phyloP scores from a whole-genome alignment of 2,113 vertebrate species.

The Centrocercus urophasianus region DNA sequence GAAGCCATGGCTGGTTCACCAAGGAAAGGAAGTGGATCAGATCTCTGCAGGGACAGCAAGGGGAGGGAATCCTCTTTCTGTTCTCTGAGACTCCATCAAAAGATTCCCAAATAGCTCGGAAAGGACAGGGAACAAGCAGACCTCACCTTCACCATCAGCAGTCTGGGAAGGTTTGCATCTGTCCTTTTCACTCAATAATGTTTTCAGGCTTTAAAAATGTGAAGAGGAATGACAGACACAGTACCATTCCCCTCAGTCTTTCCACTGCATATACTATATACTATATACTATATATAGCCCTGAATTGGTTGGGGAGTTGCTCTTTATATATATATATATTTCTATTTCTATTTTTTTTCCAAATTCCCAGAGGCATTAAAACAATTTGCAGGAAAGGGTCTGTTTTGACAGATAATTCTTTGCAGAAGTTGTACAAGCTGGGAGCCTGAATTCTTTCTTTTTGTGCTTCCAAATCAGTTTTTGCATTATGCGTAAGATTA shows the following conservation, averaged over 20 bases:
- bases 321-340: not conserved
- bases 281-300: not conserved
- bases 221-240: not conserved
- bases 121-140: not conserved
- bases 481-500: not conserved
- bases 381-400: not conserved
- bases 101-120: not conserved
- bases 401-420: not conserved
- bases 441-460: not conserved
- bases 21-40: not conserved
- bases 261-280: not conserved
- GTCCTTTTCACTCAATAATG: not conserved
- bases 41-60: not conserved
- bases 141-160: not conserved
- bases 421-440: not conserved
- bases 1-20: not conserved
- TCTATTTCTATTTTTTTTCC: not conserved
- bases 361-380: not conserved
- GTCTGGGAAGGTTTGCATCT: not conserved
- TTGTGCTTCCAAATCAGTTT: not conserved
- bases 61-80: not conserved
- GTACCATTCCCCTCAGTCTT: not conserved
- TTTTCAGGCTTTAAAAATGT: not conserved
- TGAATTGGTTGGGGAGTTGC: not conserved
- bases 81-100: not conserved